Evolutionary conservation across 2,888 invertebrate species (phyloP), one percentile per base, ranked within the genome.

Genomic region (Patella pellucida): DNA sequence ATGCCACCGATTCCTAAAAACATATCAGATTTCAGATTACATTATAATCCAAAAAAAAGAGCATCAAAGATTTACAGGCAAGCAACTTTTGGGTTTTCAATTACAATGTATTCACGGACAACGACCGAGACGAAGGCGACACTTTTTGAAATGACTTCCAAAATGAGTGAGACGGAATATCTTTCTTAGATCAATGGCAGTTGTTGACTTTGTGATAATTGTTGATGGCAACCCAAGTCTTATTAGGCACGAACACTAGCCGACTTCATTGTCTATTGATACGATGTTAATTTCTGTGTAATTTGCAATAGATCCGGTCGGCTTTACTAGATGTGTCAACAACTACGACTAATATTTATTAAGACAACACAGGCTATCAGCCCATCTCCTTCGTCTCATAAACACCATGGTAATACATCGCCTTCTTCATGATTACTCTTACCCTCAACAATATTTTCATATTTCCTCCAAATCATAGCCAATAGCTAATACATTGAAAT

Each of bases 381-480:
- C 52, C 68, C 52, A 41, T 62, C 72, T 41, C 23, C 71, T 51
- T 71, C 16, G 51, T 51, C 23, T 51, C 71, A 51, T n/a, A n/a
- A 23, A 23, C 15, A n/a, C 71, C 52, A 14, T 31, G 31, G 52
- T 52, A 69, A 74, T 41, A 68, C 68, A 68, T 68, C 68, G 68
- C 52, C 52, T 73, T 62, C 68, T 62, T 23, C 67, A 27, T 75
- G 68, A 72, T 74, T 76, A 73, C 78, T 78, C 73, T 78, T 75
- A 73, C 76, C 52, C 73, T 71, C 15, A 68, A 78, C 72, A 78
- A 78, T 78, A 78, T 75, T 78, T 70, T 76, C 41, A 75, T 76
- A 78, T 78, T 76, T 73, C 76, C 51, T 67, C 68, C 73, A 74
- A 76, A 78, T 78, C 73, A 78, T 75, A 68, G 75, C 54, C 73